Evolutionary conservation across 1,140 invertebrate genomes (phyloP), one percentile per base, ranked within the genome.

Genomic region (Meloidogyne exigua): DNA sequence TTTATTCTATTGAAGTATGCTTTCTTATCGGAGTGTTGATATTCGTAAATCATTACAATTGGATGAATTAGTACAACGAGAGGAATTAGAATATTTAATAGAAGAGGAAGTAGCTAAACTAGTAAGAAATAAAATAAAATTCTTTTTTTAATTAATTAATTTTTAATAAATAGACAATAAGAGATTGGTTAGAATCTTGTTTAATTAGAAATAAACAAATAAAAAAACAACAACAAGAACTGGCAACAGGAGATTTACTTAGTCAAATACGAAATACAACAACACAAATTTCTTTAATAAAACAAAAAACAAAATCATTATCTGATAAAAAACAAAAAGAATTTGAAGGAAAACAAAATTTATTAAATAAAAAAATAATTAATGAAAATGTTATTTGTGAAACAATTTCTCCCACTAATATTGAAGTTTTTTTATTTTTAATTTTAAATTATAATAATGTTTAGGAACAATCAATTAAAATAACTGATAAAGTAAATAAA

Each of bases 31-130:
- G 39, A 98, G 95, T 4, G 96, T 99, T 28, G 97, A 99, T 88
- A 99, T 99, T 77, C 91, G 95, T 74, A 99, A 99, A 90, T 93
- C 93, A 9, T 89, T 99, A 21, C 97, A 99, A 89, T 90, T 99
- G 82, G 97, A 99, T 89, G 97, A 99, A 88, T 89, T 99, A 32
- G 88, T 99, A 74, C 96, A 95, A 21, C 89, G 97, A 79, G 95
- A 99, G 89, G 97, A 99, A 89, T 93, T 99, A 79, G 97, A 99
- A 88, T 98, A 96, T 87, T 92, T 97, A 23, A 98, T 99, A 66
- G 96, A 99, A 89, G 97, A 99, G 89, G 97, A 99, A 90, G 97
- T 99, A 9, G 97, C 97, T 23, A 99, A 99, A 88, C 95, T 98
- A 89, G 99, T 96, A 0, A 99, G 99, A 76, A 83, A 69, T 13